A percentile compares a stretch with the other conserved stretches of the same genome.
These are phyloP conservation scores for Drusus annulatus DNA, from an alignment of 1,140 invertebrate species.

Conservation along the genomic window DNA sequence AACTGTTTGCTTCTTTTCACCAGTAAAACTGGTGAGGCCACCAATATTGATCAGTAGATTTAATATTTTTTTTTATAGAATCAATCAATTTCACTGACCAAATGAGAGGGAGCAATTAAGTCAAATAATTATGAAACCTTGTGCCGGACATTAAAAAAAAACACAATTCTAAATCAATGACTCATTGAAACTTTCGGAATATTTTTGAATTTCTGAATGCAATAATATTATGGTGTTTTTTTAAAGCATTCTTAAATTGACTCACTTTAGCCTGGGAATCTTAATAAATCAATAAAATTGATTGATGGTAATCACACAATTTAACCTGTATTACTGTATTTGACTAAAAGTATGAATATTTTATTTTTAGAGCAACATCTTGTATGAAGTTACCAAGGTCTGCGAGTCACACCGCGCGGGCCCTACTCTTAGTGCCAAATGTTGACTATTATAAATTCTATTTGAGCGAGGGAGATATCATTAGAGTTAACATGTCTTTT, in stretches of 20 bases:
- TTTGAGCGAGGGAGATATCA: conserved; percentile 57
- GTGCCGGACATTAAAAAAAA: background rate
- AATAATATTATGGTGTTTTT: too few relatives aligned
- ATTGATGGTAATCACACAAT: background rate
- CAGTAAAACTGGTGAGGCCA: background rate
- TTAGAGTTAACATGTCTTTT: conserved; percentile 51
- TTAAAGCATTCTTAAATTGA: too few relatives aligned
- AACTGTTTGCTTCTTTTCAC: background rate
- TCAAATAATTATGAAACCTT: conserved; percentile 9
- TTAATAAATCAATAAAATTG: too few relatives aligned
- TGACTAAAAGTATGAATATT: background rate
- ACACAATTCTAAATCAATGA: background rate
- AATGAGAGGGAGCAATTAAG: conserved; percentile 48
- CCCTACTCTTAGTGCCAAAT: conserved; percentile 56
- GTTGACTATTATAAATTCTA: conserved; percentile 60
- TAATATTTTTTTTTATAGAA: conserved; percentile 11
- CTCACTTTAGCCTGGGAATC: too few relatives aligned
- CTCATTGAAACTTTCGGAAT: too few relatives aligned
- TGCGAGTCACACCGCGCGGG: background rate
- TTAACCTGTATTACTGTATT: too few relatives aligned
- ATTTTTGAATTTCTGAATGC: background rate
- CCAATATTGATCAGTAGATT: background rate
- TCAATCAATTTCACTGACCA: conserved; percentile 40
- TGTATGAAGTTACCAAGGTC: conserved; percentile 14
- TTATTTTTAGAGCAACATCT: conserved; percentile 1